A percentile compares a stretch with the other conserved stretches of the same genome.
phyloP scores from a whole-genome alignment of 2,888 invertebrate genomes.

The Girardia tigrina region DNA sequence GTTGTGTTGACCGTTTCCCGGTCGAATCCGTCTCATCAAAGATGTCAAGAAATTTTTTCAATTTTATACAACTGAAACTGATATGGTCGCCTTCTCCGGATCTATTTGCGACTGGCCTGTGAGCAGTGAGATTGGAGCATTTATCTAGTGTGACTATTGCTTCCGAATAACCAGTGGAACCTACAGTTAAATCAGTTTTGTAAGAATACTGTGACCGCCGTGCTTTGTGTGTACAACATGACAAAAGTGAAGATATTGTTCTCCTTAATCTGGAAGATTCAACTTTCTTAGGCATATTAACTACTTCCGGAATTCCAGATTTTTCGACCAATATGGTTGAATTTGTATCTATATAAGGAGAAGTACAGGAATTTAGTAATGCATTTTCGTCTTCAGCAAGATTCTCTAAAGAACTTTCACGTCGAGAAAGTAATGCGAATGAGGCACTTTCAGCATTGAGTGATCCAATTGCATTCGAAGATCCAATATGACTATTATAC shows the following conservation, averaged over 20 bases:
- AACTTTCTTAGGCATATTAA: conserved; percentile 12
- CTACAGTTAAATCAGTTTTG: not conserved
- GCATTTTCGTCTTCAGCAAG: conserved; percentile 6
- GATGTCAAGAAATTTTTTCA: conserved; percentile 7
- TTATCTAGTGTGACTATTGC: not conserved
- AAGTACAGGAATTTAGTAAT: not conserved
- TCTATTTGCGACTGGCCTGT: not conserved
- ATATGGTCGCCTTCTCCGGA: conserved; percentile 3
- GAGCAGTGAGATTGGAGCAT: not conserved
- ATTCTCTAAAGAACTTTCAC: not conserved
- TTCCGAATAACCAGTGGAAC: not conserved
- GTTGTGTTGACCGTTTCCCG: not conserved
- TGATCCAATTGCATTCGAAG: not conserved
- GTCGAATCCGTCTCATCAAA: conserved; percentile 14
- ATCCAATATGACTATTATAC: not conserved
- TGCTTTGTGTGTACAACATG: not conserved
- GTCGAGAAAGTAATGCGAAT: conserved; percentile 17
- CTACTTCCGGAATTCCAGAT: not conserved
- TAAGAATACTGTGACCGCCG: not conserved
- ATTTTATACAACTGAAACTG: conserved; percentile 19
- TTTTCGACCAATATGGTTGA: not conserved
- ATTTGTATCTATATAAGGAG: not conserved
- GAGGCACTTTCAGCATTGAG: conserved; percentile 17
- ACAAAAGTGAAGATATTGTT: not conserved
- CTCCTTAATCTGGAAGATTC: conserved; percentile 11